A percentile compares a stretch with the other conserved stretches of the same genome.
These are phyloP conservation scores for Erebia palarica DNA, from an alignment of 2,888 invertebrate species.

Conservation along the genomic window DNA sequence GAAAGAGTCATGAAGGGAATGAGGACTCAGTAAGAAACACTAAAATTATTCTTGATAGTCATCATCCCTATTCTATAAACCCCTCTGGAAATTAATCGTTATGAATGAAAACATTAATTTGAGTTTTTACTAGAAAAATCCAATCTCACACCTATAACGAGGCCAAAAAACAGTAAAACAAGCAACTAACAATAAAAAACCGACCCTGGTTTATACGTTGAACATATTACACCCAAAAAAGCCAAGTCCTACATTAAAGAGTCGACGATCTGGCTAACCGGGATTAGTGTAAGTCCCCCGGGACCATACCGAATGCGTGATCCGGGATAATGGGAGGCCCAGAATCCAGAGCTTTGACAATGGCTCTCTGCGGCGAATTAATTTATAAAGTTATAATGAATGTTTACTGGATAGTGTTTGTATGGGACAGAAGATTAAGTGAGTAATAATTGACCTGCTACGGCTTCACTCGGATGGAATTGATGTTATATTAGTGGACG, in stretches of 20 bases:
- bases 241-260: conserved; percentile 19
- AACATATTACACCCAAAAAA: background rate
- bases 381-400: conserved; percentile 30
- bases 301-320: conserved; percentile 29
- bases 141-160: background rate
- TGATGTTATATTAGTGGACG: no score
- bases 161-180: background rate
- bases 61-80: no score
- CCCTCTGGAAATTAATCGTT: no score
- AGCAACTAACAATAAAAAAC: background rate
- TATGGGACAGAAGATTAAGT: background rate
- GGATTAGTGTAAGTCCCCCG: conserved; percentile 31
- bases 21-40: no score
- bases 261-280: conserved; percentile 24
- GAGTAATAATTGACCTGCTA: background rate
- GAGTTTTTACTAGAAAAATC: no score
- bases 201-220: background rate
- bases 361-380: conserved; percentile 24
- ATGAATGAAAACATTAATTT: no score
- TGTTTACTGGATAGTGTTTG: conserved; percentile 13
- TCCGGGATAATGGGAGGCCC: conserved; percentile 17
- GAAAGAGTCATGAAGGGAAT: no score
- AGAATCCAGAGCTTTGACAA: conserved; percentile 30
- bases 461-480: no score
- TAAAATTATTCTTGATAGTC: no score